Percentiles rank a stretch among this genome's conserved stretches.
phyloP scores from a whole-genome alignment of 37 sponge, comb jelly and placozoan species.

The Chondrilla cf. caribensis region DNA sequence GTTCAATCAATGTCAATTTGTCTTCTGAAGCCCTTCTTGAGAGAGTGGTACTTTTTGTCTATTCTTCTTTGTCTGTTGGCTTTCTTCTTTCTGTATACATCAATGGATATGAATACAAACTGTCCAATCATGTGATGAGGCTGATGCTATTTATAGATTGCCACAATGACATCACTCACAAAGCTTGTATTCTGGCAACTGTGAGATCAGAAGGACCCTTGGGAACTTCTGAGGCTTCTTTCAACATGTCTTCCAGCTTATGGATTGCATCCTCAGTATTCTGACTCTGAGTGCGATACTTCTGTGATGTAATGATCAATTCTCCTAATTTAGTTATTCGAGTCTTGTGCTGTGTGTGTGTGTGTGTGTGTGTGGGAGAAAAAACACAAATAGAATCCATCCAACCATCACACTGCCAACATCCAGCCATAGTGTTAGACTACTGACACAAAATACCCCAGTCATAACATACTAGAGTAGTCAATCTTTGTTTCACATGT shows the following conservation, averaged over 20 bases:
- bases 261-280: constrained; percentile 74
- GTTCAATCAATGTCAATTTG: neutral
- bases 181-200: constrained; percentile 50
- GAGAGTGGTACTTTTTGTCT: constrained; percentile 80
- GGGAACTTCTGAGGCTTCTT: constrained; percentile 71
- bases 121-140: neutral
- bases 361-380: too few species aligned
- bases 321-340: constrained; percentile 76
- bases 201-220: constrained; percentile 60
- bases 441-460: too few species aligned
- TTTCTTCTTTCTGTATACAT: constrained; percentile 59
- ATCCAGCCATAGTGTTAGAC: too few species aligned
- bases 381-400: too few species aligned
- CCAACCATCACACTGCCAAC: too few species aligned
- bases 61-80: constrained; percentile 43
- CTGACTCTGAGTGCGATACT: constrained; percentile 53
- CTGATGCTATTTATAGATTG: neutral
- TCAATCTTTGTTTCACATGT: constrained; percentile 65
- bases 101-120: neutral
- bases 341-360: constrained; percentile 45
- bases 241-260: constrained; percentile 36
- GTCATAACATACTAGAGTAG: neutral
- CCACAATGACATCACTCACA: constrained; percentile 40
- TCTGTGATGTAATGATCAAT: constrained; percentile 60
- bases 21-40: constrained; percentile 54